These are phyloP conservation scores for Atrina japonica DNA, from an alignment of 2,888 invertebrate species.

Conservation along the genomic window DNA sequence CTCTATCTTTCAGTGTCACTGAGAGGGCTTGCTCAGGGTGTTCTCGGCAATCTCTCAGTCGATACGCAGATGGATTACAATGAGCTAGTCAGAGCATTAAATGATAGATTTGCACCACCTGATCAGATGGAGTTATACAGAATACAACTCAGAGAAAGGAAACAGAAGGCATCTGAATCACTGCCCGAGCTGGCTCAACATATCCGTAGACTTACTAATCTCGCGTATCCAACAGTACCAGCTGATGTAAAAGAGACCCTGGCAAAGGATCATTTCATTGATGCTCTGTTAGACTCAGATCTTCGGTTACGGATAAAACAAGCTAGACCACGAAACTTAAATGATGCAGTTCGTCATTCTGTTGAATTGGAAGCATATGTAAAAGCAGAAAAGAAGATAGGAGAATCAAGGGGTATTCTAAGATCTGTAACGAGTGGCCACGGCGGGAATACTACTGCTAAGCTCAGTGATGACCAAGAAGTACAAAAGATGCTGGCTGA, in stretches of 20 bases:
- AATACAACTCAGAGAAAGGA: too few relatives aligned
- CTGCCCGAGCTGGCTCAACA: constrained; percentile 24
- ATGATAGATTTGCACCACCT: not conserved
- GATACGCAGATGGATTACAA: not conserved
- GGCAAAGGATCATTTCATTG: constrained; percentile 28
- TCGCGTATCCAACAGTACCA: constrained; percentile 32
- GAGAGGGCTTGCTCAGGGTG: constrained; percentile 6
- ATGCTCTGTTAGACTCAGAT: constrained; percentile 21
- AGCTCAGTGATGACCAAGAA: not conserved
- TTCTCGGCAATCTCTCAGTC: not conserved
- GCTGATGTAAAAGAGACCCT: constrained; percentile 24
- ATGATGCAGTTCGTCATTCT: constrained; percentile 33
- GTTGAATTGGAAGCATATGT: constrained; percentile 33
- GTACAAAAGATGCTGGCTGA: too few relatives aligned
- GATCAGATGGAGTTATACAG: constrained; percentile 6
- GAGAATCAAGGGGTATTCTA: constrained; percentile 5
- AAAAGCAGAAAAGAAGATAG: constrained; percentile 9
- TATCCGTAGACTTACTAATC: too few relatives aligned
- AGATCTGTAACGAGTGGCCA: not conserved
- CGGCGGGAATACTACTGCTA: not conserved
- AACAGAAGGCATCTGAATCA: too few relatives aligned
- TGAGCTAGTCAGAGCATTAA: not conserved
- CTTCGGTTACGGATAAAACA: constrained; percentile 32
- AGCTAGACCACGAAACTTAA: constrained; percentile 17
- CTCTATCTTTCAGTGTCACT: constrained; percentile 9